Base-by-base conservation (phyloP, 2,888 invertebrate genomes). In the Cryptosula pallasiana region DNA sequence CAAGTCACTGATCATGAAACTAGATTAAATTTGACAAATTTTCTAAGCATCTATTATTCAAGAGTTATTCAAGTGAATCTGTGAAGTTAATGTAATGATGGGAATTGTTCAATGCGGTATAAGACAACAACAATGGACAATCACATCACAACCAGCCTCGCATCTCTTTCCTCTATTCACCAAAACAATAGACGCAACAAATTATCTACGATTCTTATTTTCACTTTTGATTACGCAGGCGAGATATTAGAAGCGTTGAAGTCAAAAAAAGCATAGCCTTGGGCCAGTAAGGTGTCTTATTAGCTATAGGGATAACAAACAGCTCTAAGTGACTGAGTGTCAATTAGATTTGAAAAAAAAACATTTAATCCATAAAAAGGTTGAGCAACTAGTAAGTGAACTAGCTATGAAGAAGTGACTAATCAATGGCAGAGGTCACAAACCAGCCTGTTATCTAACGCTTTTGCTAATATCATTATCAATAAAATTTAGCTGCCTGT, bases 41-140 rank as follows among this genome's bases (percentile, higher is more conserved):
- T 63, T 63, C 32, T 63, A 63, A 32, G 32, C 29, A 9, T 32
- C 63, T 63, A 63, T 63, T 63, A 63, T 63, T 63, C n/a, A 63
- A 63, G 63, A 63, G 63, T 63, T 63, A 63, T 63, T 63, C 63
- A 63, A 63, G 63, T 63, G 63, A 63, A 32, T 27, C 9, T 63
- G 32, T 13, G 34, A 63, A 63, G 63, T 34, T 63, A 63, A 63
- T 63, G 32, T 27, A 63, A 27, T 25, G 27, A 20, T 45, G 63
- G 29, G 20, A 29, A 2, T 29, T 29, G 34, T 32, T 63, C 27
- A 25, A 63, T 23, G 2, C n/a, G 20, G 63, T 25, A 34, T 63
- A 29, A 63, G 13, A 9, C 27, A 32, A 13, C 29, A 63, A 63
- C 63, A 63, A 63, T 29, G 32, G 63, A 63, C 9, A 16, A 63